Evolutionary conservation across 1,140 invertebrate genomes (phyloP).

Genomic region (Drosophila takahashii): DNA sequence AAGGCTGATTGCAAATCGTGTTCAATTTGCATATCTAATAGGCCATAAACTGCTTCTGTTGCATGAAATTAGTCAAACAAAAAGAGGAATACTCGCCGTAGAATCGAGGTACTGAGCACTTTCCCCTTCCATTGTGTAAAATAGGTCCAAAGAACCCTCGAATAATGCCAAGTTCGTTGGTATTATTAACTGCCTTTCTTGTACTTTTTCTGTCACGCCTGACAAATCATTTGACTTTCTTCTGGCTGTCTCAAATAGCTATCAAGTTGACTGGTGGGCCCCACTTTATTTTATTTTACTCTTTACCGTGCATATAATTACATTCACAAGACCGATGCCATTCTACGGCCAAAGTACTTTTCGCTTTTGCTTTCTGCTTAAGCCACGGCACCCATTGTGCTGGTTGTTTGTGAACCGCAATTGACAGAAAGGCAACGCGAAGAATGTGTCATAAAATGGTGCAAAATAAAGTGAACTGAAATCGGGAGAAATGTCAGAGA

Average conservation of each 20-base stretch:
- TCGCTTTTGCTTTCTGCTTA: conserved; percentile 48
- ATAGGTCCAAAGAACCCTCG: conserved; percentile 4
- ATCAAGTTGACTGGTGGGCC: not conserved
- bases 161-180: conserved; percentile 1
- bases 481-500: conserved; percentile 55
- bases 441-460: conserved; percentile 63
- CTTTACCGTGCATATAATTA: conserved; percentile 46
- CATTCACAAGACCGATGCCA: conserved; percentile 28
- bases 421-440: conserved; percentile 35
- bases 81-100: not conserved
- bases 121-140: conserved; percentile 15
- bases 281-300: conserved; percentile 11
- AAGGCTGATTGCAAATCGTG: conserved; percentile 59
- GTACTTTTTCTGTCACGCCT: conserved; percentile 16
- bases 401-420: conserved; percentile 6
- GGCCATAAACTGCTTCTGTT: conserved; percentile 55
- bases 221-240: conserved; percentile 51
- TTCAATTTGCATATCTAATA: conserved; percentile 66
- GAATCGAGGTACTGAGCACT: conserved; percentile 8
- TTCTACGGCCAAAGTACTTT: conserved; percentile 36
- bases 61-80: conserved; percentile 36
- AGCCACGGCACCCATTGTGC: conserved; percentile 24
- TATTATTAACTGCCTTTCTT: conserved; percentile 11
- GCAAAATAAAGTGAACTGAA: conserved; percentile 53
- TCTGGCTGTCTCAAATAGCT: conserved; percentile 19